These are phyloP conservation scores for Rhynchonycteris naso DNA, from an alignment of 2,797 vertebrate species.

Conservation along the genomic window DNA sequence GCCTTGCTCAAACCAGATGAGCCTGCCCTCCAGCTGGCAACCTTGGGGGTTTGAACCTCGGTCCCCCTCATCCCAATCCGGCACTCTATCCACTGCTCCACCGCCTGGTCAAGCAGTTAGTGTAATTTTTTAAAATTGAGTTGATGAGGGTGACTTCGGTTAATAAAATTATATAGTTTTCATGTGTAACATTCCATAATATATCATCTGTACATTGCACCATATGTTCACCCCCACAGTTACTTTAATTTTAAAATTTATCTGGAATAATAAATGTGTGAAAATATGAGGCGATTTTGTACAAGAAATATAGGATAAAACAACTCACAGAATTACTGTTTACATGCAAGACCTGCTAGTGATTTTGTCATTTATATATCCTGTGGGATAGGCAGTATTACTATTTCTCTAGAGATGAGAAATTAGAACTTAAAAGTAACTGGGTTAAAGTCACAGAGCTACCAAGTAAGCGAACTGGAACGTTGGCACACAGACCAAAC, in stretches of 20 bases:
- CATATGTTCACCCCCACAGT: no score
- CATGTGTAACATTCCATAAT: no score
- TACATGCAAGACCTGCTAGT: background rate
- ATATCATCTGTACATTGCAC: no score
- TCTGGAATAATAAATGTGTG: background rate
- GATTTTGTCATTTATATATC: conserved; percentile 10
- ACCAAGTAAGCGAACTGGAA: conserved; percentile 23
- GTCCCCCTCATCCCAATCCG: no score
- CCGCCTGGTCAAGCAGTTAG: no score
- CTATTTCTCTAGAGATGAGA: conserved; percentile 38
- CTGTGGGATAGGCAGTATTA: conserved; percentile 1
- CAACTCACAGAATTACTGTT: background rate
- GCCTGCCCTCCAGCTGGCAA: no score
- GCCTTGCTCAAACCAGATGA: no score
- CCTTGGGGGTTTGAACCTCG: no score
- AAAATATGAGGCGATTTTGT: conserved; percentile 41
- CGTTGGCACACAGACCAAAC: background rate
- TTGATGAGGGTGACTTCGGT: no score
- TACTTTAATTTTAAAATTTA: conserved; percentile 49
- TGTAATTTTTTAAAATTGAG: no score
- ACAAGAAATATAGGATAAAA: background rate
- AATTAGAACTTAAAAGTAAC: conserved; percentile 34
- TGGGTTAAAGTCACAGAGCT: conserved; percentile 34
- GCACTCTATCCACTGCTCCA: no score
- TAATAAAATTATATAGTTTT: no score